Evolutionary conservation across 2,888 invertebrate genomes (phyloP).

Genomic region (Ectemnius lituratus): DNA sequence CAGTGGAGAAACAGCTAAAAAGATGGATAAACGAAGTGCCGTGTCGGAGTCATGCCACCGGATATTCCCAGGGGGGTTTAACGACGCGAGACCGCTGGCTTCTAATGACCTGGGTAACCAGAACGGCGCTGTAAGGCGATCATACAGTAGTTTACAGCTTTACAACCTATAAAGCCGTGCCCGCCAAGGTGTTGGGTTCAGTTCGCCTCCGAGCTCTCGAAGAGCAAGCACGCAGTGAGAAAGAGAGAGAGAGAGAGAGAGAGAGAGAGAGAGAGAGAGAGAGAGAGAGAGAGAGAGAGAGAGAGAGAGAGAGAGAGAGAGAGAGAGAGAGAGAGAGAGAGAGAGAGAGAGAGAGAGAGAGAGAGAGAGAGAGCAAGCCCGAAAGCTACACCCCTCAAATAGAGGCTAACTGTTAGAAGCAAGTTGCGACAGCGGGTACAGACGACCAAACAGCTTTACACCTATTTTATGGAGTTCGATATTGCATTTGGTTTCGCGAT

Average conservation of each 20-base stretch:
- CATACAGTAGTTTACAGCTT: constrained; percentile 65
- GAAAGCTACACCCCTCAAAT: constrained; percentile 51
- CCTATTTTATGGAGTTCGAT: constrained; percentile 71
- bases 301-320: too few relatives aligned
- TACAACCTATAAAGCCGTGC: constrained; percentile 68
- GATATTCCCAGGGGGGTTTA: constrained; percentile 44
- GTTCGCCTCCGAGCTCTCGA: constrained; percentile 30
- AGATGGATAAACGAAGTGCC: constrained; percentile 15
- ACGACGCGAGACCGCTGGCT: constrained; percentile 56
- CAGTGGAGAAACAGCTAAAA: constrained; percentile 4
- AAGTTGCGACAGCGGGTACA: constrained; percentile 50
- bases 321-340: too few relatives aligned
- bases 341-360: too few relatives aligned
- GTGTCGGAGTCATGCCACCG: constrained; percentile 44
- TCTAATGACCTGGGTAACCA: constrained; percentile 61
- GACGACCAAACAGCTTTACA: constrained; percentile 71
- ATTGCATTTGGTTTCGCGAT: constrained; percentile 72
- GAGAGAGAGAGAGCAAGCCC: constrained; percentile 1
- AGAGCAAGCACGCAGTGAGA: not conserved
- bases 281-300: too few relatives aligned
- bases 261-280: too few relatives aligned
- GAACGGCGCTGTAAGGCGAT: constrained; percentile 49
- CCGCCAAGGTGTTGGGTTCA: constrained; percentile 57
- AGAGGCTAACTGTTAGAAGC: constrained; percentile 33
- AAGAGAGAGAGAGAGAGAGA: too few relatives aligned